phyloP scores from a whole-genome alignment of 2,113 vertebrate species.

The Lepus americanus region DNA sequence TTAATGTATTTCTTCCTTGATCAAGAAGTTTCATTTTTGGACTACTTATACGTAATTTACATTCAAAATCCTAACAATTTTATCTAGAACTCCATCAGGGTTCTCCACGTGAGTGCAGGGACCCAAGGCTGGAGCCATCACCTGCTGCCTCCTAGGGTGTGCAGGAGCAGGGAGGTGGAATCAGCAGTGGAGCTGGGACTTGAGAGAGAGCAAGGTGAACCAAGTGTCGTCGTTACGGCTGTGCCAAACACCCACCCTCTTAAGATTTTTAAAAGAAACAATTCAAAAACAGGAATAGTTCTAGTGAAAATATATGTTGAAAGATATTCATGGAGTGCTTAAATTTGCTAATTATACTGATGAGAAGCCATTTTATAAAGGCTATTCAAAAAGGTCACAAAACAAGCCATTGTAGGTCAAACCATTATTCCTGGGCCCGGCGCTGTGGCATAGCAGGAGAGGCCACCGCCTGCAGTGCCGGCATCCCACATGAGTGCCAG shows the following conservation, averaged over 20 bases:
- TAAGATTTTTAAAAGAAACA: not conserved
- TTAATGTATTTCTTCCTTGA: conserved; percentile 40
- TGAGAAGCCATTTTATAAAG: conserved; percentile 29
- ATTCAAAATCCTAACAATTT: conserved; percentile 42
- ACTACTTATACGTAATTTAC: conserved; percentile 44
- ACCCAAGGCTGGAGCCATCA: too few species aligned
- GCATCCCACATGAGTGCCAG: too few species aligned
- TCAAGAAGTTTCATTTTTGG: conserved; percentile 57
- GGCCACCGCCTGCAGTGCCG: too few species aligned
- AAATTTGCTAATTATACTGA: conserved; percentile 13
- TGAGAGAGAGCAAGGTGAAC: too few species aligned
- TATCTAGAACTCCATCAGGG: not conserved
- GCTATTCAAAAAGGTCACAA: not conserved
- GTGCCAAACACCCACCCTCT: too few species aligned
- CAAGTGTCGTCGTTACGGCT: too few species aligned
- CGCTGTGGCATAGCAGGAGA: too few species aligned
- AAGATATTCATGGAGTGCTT: not conserved
- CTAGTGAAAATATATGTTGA: not conserved
- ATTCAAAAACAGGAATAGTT: conserved; percentile 26
- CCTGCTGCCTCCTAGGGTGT: too few species aligned
- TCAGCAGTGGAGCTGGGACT: too few species aligned
- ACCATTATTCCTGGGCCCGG: not conserved
- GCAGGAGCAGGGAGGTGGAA: too few species aligned
- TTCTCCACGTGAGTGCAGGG: too few species aligned
- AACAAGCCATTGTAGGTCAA: conserved; percentile 20